Conservation (phyloP, 2,113 vertebrate genomes). For the Lipotes vexillifer region DNA sequence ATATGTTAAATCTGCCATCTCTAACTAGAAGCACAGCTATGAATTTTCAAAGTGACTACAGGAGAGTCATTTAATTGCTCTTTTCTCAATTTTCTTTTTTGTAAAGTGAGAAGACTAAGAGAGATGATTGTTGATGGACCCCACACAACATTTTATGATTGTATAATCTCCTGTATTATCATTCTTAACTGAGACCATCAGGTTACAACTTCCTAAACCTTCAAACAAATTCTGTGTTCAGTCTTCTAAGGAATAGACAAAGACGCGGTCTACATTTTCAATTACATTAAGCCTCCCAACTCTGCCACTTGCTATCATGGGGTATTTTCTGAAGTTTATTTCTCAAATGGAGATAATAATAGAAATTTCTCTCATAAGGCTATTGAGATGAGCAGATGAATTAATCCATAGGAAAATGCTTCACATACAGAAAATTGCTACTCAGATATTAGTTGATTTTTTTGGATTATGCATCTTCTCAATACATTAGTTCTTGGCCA, state of each 20-base stretch:
- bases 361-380: neutral
- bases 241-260: neutral
- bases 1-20: conserved; percentile 56
- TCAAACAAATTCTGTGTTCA: neutral
- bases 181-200: conserved; percentile 34
- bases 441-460: conserved; percentile 5
- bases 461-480: neutral
- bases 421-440: neutral
- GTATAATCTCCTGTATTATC: conserved; percentile 16
- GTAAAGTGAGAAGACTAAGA: conserved; percentile 40
- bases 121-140: neutral
- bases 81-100: conserved; percentile 42
- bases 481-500: neutral
- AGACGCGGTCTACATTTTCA: neutral
- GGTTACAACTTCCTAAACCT: neutral
- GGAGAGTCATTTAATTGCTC: conserved; percentile 12
- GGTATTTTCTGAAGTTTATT: neutral
- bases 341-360: neutral
- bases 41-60: conserved; percentile 56
- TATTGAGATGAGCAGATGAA: neutral
- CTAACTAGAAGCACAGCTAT: conserved; percentile 47
- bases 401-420: neutral
- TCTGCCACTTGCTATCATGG: neutral
- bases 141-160: neutral
- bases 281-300: neutral